A percentile compares a stretch with the other conserved stretches of the same genome.
Evolutionary conservation across 53 echinoderm and acorn worm genomes (phyloP).

Genomic region (Glandiceps talaboti): DNA sequence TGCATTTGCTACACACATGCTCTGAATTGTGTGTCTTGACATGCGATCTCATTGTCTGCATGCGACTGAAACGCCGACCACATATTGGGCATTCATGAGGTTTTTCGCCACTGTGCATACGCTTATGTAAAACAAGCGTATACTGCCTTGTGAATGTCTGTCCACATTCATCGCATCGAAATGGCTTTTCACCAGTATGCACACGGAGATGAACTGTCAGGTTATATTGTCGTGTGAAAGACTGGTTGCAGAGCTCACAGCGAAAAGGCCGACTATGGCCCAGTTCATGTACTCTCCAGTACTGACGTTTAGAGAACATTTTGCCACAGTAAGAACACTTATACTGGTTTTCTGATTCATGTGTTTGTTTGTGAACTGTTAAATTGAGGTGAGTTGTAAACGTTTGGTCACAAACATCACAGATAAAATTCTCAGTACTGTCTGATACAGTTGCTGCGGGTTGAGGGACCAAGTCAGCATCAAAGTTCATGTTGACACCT

Average conservation of each 20-base stretch:
- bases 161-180: conserved; percentile 46
- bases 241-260: conserved; percentile 49
- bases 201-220: conserved; percentile 58
- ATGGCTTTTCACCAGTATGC: conserved; percentile 36
- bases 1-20: neutral
- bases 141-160: conserved; percentile 44
- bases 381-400: neutral
- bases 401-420: neutral
- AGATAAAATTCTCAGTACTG: neutral
- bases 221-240: conserved; percentile 58
- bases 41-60: neutral
- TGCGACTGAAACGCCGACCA: neutral
- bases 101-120: conserved; percentile 17
- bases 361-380: neutral
- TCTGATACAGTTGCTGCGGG: neutral
- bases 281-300: neutral
- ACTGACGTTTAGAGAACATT: neutral
- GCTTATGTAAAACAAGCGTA: conserved; percentile 38
- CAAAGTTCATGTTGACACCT: neutral
- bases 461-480: neutral
- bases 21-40: neutral
- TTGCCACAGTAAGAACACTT: neutral
- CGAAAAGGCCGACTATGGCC: neutral
- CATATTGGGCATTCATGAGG: conserved; percentile 9
- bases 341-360: neutral